Percentiles rank a stretch among this genome's conserved stretches.
Conservation (phyloP, 2,113 vertebrate species). For the Periophthalmus modestus region DNA sequence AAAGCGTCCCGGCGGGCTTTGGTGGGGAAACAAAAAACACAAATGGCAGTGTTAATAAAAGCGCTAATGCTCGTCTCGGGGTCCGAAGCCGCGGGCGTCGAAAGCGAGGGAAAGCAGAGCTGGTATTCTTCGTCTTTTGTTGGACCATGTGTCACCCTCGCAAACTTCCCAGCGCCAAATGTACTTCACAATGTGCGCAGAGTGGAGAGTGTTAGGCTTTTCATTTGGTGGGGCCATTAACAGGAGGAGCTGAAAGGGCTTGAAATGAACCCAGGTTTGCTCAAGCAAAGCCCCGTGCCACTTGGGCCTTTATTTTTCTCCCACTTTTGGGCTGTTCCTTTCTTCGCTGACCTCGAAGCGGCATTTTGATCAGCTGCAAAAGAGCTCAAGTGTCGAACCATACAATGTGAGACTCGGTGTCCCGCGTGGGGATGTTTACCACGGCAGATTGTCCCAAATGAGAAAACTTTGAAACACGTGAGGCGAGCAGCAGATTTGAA, state of each 20-base stretch:
- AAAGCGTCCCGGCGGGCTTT: conserved; percentile 81
- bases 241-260: conserved; percentile 83
- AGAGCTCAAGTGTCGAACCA: not conserved
- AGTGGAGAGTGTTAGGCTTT: conserved; percentile 87
- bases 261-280: conserved; percentile 86
- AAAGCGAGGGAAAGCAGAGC: conserved; percentile 81
- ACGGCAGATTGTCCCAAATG: not conserved
- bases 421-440: conserved; percentile 1
- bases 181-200: conserved; percentile 76
- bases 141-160: conserved; percentile 84
- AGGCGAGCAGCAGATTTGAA: not conserved
- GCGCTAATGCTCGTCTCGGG: conserved; percentile 87
- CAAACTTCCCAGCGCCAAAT: conserved; percentile 78
- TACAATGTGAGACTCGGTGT: not conserved
- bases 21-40: conserved; percentile 78
- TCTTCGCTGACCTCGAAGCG: conserved; percentile 47
- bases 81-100: conserved; percentile 86
- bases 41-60: no score
- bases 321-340: conserved; percentile 42
- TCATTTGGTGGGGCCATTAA: conserved; percentile 70
- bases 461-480: not conserved
- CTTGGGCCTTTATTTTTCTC: conserved; percentile 41
- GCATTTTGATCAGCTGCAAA: conserved; percentile 22
- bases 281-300: conserved; percentile 49
- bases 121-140: conserved; percentile 84